Percentiles rank a stretch among this genome's conserved stretches.
These are phyloP conservation scores for Baccha elongata DNA, from an alignment of 2,888 invertebrate genomes.

Conservation along the genomic window DNA sequence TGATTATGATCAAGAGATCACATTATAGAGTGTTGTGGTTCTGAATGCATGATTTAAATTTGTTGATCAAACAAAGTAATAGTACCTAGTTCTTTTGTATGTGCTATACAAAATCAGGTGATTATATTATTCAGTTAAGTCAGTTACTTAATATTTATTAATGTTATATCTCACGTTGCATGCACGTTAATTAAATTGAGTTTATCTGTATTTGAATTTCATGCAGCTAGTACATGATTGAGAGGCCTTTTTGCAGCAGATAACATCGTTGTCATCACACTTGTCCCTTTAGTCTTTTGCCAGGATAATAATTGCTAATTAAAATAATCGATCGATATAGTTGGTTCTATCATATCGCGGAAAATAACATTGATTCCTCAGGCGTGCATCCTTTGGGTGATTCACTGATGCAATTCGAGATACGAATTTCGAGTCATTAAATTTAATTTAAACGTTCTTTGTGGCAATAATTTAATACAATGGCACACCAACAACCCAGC, in stretches of 20 bases:
- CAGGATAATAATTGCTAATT: conserved; percentile 55
- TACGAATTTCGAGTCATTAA: conserved; percentile 46
- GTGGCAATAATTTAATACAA: conserved; percentile 40
- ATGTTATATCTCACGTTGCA: conserved; percentile 9
- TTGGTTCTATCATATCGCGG: conserved; percentile 13
- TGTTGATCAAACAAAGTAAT: no score
- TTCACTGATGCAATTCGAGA: conserved; percentile 32
- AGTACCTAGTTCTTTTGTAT: no score
- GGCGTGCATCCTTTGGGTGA: conserved; percentile 22
- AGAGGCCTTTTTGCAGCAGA: not conserved
- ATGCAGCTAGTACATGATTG: conserved; percentile 18
- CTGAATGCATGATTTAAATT: no score
- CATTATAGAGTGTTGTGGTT: no score
- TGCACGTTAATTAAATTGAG: not conserved
- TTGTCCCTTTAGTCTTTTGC: conserved; percentile 25
- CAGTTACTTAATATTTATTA: conserved; percentile 1
- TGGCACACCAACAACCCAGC: conserved; percentile 9
- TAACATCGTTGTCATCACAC: conserved; percentile 38
- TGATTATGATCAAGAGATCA: no score
- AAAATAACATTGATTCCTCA: conserved; percentile 46
- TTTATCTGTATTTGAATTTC: conserved; percentile 15
- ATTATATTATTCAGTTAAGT: no score
- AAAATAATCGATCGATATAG: conserved; percentile 61
- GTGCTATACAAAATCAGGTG: no score
- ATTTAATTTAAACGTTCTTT: conserved; percentile 56